phyloP scores from a whole-genome alignment of 2,797 vertebrate genomes.

The Gymnopithys bicolor region DNA sequence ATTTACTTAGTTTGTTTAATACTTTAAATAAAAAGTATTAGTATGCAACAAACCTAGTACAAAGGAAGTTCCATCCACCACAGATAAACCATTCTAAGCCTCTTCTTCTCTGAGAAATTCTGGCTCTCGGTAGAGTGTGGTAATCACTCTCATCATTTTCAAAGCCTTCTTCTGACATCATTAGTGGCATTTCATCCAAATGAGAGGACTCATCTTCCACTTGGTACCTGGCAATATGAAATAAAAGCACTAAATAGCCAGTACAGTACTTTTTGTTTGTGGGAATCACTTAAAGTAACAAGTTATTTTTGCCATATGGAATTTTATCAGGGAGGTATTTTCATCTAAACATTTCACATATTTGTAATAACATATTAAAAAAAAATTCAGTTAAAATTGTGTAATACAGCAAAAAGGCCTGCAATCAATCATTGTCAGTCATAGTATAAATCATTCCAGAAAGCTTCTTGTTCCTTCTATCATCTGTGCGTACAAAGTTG shows the following conservation, averaged over 20 bases:
- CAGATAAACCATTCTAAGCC: slow-evolving; percentile 91
- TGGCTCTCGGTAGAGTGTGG: slow-evolving; percentile 92
- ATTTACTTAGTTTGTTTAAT: background rate
- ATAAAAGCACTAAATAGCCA: slow-evolving; percentile 6
- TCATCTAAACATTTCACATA: background rate
- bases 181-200: slow-evolving; percentile 98
- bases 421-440: background rate
- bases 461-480: background rate
- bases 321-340: background rate
- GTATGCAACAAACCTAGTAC: slow-evolving; percentile 84
- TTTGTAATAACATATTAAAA: background rate
- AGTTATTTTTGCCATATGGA: background rate
- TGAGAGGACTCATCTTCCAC: slow-evolving; percentile 92
- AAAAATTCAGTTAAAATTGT: background rate
- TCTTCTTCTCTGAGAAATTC: slow-evolving; percentile 80
- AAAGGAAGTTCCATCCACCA: slow-evolving; percentile 92
- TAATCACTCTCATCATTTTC: slow-evolving; percentile 97
- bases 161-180: slow-evolving; percentile 99
- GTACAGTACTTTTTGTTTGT: background rate
- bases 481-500: background rate
- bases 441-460: background rate
- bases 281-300: background rate
- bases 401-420: background rate
- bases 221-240: slow-evolving; percentile 83
- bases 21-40: background rate